Evolutionary conservation across 2,888 invertebrate genomes (phyloP).

Genomic region (Cryptocephalus moraei): DNA sequence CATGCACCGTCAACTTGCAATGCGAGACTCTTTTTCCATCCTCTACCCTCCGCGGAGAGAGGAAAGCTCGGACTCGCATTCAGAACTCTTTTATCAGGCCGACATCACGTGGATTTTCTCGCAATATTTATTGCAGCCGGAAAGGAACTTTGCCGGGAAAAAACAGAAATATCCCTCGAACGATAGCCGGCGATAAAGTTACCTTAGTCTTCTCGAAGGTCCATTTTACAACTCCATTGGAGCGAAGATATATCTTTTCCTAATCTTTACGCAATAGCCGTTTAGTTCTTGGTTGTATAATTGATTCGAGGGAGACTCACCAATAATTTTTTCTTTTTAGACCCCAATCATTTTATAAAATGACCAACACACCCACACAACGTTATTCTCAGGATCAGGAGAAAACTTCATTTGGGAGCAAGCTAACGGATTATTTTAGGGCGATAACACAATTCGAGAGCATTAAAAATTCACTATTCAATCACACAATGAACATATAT

Average conservation of each 20-base stretch:
- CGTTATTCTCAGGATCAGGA: too few species aligned
- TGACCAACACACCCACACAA: too few species aligned
- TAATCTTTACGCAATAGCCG: too few species aligned
- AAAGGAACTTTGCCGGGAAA: conserved; percentile 6
- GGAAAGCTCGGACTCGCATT: conserved; percentile 5
- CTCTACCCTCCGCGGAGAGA: conserved; percentile 3
- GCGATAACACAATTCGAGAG: too few species aligned
- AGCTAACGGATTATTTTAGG: too few species aligned
- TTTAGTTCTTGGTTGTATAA: too few species aligned
- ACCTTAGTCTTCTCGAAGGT: conserved; percentile 9
- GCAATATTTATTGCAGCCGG: conserved; percentile 11
- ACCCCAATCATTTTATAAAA: too few species aligned
- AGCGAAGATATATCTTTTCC: not conserved
- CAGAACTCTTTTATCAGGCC: conserved; percentile 11
- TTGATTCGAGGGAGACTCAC: too few species aligned
- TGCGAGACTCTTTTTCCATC: conserved; percentile 17
- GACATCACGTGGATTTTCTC: conserved; percentile 12
- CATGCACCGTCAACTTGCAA: conserved; percentile 34
- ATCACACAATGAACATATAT: too few species aligned
- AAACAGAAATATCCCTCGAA: conserved; percentile 11
- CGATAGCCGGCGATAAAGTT: conserved; percentile 12
- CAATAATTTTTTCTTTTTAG: too few species aligned
- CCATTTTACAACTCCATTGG: conserved; percentile 14
- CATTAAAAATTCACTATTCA: too few species aligned
- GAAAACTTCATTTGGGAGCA: too few species aligned